Conservation (phyloP, 2,113 vertebrate species). For the Patagioenas fasciata region DNA sequence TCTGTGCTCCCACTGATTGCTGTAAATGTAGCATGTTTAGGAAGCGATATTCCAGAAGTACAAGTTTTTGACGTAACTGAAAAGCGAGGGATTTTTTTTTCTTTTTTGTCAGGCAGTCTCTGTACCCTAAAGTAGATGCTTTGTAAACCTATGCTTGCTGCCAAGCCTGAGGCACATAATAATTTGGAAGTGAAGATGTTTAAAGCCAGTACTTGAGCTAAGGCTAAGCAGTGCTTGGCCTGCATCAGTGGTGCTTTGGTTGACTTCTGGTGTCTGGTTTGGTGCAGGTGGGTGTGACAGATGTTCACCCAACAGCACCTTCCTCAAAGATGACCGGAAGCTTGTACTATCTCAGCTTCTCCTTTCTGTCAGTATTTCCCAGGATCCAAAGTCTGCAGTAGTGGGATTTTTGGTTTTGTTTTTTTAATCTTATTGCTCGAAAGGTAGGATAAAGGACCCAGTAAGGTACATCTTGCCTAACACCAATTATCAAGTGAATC, state of each 20-base stretch:
- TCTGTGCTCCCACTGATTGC: neutral
- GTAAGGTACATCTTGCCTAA: neutral
- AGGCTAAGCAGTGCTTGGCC: neutral
- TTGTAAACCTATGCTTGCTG: neutral
- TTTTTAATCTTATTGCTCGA: neutral
- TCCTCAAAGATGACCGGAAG: neutral
- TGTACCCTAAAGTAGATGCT: neutral
- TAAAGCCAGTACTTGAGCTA: neutral
- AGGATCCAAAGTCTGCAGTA: neutral
- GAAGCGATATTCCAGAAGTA: neutral
- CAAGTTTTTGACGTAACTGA: neutral
- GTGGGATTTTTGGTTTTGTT: neutral
- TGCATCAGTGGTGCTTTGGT: neutral
- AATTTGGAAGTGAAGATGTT: neutral
- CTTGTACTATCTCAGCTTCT: neutral
- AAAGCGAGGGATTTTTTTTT: neutral
- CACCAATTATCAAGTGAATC: neutral
- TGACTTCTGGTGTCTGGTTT: neutral
- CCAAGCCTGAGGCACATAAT: neutral
- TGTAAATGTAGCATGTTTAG: neutral
- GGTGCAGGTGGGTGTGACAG: rapidly evolving
- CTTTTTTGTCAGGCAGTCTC: neutral
- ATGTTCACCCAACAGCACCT: rapidly evolving
- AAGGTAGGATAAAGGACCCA: neutral
- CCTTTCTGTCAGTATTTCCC: neutral